Base-by-base conservation (phyloP, 2,797 vertebrate genomes). In the Australoheros facetus region DNA sequence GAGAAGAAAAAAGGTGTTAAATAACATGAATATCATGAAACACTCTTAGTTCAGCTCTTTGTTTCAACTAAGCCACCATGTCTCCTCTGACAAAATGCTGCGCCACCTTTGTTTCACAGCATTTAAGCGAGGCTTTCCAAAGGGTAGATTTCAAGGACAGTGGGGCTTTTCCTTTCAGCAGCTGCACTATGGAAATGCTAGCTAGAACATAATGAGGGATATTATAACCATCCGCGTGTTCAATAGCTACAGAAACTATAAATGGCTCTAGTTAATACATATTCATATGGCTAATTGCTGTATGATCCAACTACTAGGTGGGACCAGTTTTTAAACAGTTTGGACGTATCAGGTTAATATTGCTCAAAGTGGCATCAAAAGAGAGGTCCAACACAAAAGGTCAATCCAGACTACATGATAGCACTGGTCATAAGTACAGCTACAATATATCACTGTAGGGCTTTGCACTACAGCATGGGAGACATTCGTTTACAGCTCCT, bases 21-120 rank as follows among this genome's bases (percentile, higher is more conserved):
- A 91, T 86, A 85, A 91, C 87, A 90, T 91, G 89, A 95, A 93
- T 91, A 93, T 93, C 91, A 95, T 92, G 87, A 95, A 95, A 94
- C 88, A 60, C 79, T 93, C 91, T 94, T 92, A 94, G 93, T 94
- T 90, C 87, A 85, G 91, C 89, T 90, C 88, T 94, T 94, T 95
- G 94, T 94, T 84, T 92, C 75, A 72, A 82, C 89, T 92, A 95
- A 95, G 91, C 89, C 91, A 89, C 91, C 93, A 89, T 92, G 93
- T 93, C 93, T 91, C 86, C 75, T 84, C 76, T 69, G 77, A 93
- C 88, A 94, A 93, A 93, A 93, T 85, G 86, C 88, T 55, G 78
- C 83, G 56, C 74, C 92, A 94, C 92, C 93, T 93, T 94, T 94
- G 92, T 92, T 92, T 91, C 90, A 88, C 92, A 84, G 89, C 84